Percentiles rank a stretch among this genome's conserved stretches.
phyloP scores from a whole-genome alignment of 2,888 invertebrate genomes.

The Noctua janthina region DNA sequence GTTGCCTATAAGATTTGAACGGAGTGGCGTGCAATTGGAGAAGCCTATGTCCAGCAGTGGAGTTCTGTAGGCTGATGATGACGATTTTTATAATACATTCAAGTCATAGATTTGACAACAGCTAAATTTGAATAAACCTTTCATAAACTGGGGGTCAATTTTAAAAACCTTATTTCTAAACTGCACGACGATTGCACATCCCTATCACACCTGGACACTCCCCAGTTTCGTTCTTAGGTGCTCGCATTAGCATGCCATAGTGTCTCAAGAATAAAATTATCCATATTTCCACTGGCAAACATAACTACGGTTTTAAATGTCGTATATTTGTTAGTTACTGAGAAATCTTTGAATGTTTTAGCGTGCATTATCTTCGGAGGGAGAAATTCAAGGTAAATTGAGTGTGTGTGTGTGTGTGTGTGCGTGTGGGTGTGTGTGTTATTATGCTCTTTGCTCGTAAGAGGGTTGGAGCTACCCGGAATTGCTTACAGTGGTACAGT shows the following conservation, averaged over 20 bases:
- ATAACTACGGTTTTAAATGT: slow-evolving; percentile 65
- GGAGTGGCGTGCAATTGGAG: neutral
- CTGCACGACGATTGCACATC: neutral
- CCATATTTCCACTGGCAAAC: slow-evolving; percentile 66
- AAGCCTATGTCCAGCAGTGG: neutral
- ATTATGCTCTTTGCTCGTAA: slow-evolving; percentile 23
- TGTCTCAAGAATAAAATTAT: slow-evolving; percentile 70
- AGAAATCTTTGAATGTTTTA: slow-evolving; percentile 65
- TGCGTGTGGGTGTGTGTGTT: slow-evolving; percentile 14
- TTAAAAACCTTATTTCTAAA: neutral
- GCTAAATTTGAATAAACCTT: neutral
- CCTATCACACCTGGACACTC: slow-evolving; percentile 44
- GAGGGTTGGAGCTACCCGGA: slow-evolving; percentile 15
- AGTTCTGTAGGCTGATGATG: no score
- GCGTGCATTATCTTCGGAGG: slow-evolving; percentile 46
- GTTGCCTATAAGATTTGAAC: no score
- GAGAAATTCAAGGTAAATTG: slow-evolving; percentile 36
- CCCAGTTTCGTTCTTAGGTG: slow-evolving; percentile 67
- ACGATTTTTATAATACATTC: neutral
- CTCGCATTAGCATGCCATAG: slow-evolving; percentile 69
- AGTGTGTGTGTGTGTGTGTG: neutral
- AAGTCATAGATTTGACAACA: neutral
- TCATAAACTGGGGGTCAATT: neutral
- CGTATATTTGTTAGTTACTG: slow-evolving; percentile 63
- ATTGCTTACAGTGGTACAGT: slow-evolving; percentile 28